Percentiles rank a stretch among this genome's conserved stretches.
Conservation (phyloP, 2,797 vertebrate species). For the Ctenopoma multispine region DNA sequence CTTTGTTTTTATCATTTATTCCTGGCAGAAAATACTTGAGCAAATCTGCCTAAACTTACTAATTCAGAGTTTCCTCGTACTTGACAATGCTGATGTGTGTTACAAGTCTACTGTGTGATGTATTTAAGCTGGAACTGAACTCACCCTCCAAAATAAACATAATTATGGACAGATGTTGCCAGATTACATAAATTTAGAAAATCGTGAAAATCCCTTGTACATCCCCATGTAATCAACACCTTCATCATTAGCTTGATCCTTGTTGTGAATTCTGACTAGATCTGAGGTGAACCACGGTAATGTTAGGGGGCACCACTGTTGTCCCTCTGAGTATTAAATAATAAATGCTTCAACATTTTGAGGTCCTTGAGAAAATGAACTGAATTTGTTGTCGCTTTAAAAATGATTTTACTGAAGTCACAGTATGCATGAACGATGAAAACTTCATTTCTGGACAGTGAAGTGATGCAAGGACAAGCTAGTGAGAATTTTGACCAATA, state of each 20-base stretch:
- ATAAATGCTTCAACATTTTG: background rate
- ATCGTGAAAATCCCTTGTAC: slow-evolving; percentile 42
- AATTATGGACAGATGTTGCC: slow-evolving; percentile 48
- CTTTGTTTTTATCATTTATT: slow-evolving; percentile 28
- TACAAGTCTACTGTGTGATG: slow-evolving; percentile 1
- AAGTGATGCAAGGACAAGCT: slow-evolving; percentile 5
- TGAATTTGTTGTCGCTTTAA: background rate
- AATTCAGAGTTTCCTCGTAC: background rate
- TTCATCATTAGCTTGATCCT: background rate
- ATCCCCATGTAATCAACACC: slow-evolving; percentile 20
- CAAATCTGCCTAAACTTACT: background rate
- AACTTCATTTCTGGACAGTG: background rate
- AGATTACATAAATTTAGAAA: slow-evolving; percentile 44
- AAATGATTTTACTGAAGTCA: background rate
- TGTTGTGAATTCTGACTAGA: background rate
- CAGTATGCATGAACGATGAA: slow-evolving; percentile 5
- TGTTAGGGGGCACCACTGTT: background rate
- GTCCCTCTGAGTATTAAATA: slow-evolving; percentile 6
- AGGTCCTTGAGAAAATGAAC: slow-evolving; percentile 16
- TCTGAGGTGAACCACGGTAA: slow-evolving; percentile 25
- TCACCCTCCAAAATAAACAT: slow-evolving; percentile 40
- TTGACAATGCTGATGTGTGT: slow-evolving; percentile 17
- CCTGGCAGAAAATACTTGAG: slow-evolving; percentile 21
- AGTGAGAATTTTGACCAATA: background rate
- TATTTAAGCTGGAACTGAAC: slow-evolving; percentile 24